Conservation (phyloP, 2,888 invertebrate species). For the Pediacus dermestoides region DNA sequence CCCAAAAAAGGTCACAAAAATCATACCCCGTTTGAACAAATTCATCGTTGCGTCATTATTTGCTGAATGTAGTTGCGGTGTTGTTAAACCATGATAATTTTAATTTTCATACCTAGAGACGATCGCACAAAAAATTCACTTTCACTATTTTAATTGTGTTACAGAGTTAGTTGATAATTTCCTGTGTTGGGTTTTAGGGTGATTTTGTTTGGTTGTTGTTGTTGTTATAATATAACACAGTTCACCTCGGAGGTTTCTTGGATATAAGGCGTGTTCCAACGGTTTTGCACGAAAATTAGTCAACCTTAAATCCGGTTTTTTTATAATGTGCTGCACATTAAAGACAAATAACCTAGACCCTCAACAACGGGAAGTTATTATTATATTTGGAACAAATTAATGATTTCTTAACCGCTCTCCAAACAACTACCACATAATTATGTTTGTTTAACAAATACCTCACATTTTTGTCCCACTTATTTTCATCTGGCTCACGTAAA, state of each 20-base stretch:
- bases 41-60: conserved; percentile 52
- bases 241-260: neutral
- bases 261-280: neutral
- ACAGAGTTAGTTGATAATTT: neutral
- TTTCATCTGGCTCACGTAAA: no score
- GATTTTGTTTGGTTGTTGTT: conserved; percentile 2
- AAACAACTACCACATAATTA: no score
- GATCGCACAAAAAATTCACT: neutral
- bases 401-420: no score
- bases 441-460: conserved; percentile 9
- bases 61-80: no score
- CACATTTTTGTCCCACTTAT: conserved; percentile 11
- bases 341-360: no score
- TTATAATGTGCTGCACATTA: no score
- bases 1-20: conserved; percentile 78
- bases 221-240: conserved; percentile 3
- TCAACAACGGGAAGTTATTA: no score
- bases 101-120: neutral
- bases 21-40: conserved; percentile 71
- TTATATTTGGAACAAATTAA: no score
- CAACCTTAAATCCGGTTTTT: conserved; percentile 21
- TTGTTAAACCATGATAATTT: no score
- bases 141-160: neutral
- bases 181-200: conserved; percentile 1
- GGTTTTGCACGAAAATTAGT: conserved; percentile 12